Base-by-base conservation (phyloP, 2,113 vertebrate species). In the Dipodomys stephensi region DNA sequence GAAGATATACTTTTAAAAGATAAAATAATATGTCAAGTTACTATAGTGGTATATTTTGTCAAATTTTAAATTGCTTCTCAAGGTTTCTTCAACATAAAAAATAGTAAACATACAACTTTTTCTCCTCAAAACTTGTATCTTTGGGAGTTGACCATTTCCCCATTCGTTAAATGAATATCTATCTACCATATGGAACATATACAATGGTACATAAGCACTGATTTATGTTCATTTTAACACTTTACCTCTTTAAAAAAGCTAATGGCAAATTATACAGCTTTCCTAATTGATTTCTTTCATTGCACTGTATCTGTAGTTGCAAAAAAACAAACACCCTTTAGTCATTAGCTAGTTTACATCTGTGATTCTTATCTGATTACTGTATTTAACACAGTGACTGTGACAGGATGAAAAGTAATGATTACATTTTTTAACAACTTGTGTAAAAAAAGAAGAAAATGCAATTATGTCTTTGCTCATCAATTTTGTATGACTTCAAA, bases 21-120 rank as follows among this genome's bases (percentile, higher is more conserved):
- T 85, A 16, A 86, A 94, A 65, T 6, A 89, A 1, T 93, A 1
- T 93, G 35, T 92, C 35, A 81, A 92, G 62, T 69, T 88, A 93
- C 11, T 68, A n/a, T 79, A 53, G 32, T 69, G 3, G 35, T 80
- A 7, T 11, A 87, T 27, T n/a, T 46, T 49, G 19, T 20, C 16
- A 60, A 83, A 83, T 64, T 87, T 87, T 73, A 67, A 86, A 72
- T 23, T 83, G 28, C 32, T 78, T 62, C 65, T 79, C 25, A 89
- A 57, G 5, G n/a, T 39, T 92, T 87, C 65, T 94, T 25, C 79
- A 93, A 30, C 44, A 86, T 65, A 5, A 82, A 64, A 46, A 85
- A 80, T 2, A 53, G 76, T 71, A 83, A 91, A 16, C 39, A 72
- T 25, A 0, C 44, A 65, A 35, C 3, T 67, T 93, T 87, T 88